Base-by-base conservation (phyloP, 2,888 invertebrate genomes). In the Sarcophaga rosellei region DNA sequence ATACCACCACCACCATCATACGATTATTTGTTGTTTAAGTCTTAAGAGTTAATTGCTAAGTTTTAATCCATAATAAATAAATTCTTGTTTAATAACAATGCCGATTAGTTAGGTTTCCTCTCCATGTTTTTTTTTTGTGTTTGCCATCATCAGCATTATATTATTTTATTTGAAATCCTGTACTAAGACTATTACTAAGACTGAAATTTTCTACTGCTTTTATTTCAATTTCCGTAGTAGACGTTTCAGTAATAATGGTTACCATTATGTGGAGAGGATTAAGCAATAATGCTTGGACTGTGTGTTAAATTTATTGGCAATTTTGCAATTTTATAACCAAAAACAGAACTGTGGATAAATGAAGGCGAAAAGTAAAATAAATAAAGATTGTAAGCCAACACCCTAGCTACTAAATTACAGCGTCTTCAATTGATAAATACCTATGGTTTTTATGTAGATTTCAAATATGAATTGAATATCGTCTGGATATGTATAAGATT, bases 151-250 rank as follows among this genome's bases (percentile, higher is more conserved):
- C 35, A 1, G 10, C 35, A 35, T 35, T 35, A 1, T 35, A 35
- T 84, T 79, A 66, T 80, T 65, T 35, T 45, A 72, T 53, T 66
- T 66, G 23, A 84, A 76, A 72, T 81, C 69, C 73, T 74, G 63
- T 77, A 63, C 59, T 81, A 53, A 53, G 12, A 15, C 53, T 10
- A 2, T 81, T 74, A 57, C 44, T 45, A 70, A 77, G 59, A 70
- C 59, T 75, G 65, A 61, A 81, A 81, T 81, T 85, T 85, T 62
- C 73, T 69, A 15, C 68, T 75, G 72, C 53, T 85, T 69, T 81
- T 69, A 68, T 85, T 85, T 78, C 73, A 74, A 85, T 75, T 78
- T 85, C 85, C 85, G 74, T 53, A 69, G 74, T 45, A 85, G 85
- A 85, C 85, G 44, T 77, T 77, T 63, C 63, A 20, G 59, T 23